Evolutionary conservation across 2,888 invertebrate species (phyloP).

Genomic region (Hydropsyche betteni): DNA sequence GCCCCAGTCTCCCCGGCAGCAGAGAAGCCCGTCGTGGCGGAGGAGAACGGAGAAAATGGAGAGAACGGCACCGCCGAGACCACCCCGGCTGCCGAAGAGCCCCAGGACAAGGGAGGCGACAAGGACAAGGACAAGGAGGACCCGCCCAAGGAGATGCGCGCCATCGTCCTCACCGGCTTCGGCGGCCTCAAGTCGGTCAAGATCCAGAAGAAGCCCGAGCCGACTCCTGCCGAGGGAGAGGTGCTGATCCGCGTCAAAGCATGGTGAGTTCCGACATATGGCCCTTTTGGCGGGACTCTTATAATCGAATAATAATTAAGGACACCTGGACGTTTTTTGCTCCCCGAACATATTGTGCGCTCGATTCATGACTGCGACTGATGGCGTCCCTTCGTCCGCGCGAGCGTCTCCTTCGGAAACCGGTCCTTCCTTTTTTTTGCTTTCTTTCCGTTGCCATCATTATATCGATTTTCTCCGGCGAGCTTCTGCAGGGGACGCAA

Average conservation of each 20-base stretch:
- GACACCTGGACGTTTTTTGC: too few species aligned
- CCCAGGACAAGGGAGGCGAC: conserved; percentile 63
- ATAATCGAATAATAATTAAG: too few species aligned
- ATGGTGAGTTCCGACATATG: conserved; percentile 72
- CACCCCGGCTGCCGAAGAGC: conserved; percentile 59
- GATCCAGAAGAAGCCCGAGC: conserved; percentile 82
- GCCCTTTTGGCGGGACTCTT: conserved; percentile 13
- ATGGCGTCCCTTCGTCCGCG: too few species aligned
- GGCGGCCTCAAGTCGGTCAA: conserved; percentile 88
- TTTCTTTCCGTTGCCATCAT: too few species aligned
- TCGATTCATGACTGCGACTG: too few species aligned
- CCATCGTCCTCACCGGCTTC: conserved; percentile 84
- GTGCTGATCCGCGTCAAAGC: conserved; percentile 85
- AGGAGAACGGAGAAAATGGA: conserved; percentile 62
- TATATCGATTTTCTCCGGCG: too few species aligned
- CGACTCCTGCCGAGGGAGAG: conserved; percentile 75
- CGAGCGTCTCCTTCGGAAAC: too few species aligned
- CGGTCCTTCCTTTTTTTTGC: too few species aligned
- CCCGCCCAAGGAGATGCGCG: conserved; percentile 84
- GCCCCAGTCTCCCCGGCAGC: conserved; percentile 59
- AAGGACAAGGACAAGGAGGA: conserved; percentile 63
- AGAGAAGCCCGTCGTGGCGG: conserved; percentile 61
- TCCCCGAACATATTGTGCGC: too few species aligned
- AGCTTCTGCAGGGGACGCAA: too few species aligned
- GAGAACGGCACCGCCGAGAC: conserved; percentile 65